Evolutionary conservation across 2,888 invertebrate genomes (phyloP).

Genomic region (Pachycephus smyrnensis): DNA sequence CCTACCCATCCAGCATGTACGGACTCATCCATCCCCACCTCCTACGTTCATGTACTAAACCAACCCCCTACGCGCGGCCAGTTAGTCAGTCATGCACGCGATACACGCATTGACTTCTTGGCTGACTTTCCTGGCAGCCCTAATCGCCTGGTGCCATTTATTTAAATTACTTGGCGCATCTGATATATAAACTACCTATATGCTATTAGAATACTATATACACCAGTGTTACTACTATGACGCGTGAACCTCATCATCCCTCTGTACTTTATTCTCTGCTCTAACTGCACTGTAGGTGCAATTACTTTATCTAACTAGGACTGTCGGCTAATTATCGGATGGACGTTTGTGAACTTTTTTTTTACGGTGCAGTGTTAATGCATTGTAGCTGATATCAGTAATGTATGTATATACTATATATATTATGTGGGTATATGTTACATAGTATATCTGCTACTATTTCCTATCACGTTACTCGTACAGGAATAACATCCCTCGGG

Average conservation of each 20-base stretch:
- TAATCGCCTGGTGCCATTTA: conserved; percentile 44
- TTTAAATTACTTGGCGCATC: conserved; percentile 51
- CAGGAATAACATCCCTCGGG: not conserved
- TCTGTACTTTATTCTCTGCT: not conserved
- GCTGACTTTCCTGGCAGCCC: conserved; percentile 24
- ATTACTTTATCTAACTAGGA: not conserved
- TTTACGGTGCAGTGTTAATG: not conserved
- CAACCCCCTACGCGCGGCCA: conserved; percentile 54
- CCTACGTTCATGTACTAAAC: conserved; percentile 12
- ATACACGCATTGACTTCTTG: conserved; percentile 58
- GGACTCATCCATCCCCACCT: conserved; percentile 26
- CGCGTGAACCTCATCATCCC: not conserved
- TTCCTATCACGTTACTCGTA: not conserved
- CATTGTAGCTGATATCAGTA: not conserved
- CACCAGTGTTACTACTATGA: not conserved
- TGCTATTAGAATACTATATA: not conserved
- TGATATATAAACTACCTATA: conserved; percentile 11
- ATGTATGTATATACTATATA: not conserved
- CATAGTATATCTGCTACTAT: not conserved
- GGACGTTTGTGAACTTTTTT: not conserved
- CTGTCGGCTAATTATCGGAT: not conserved
- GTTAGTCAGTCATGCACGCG: conserved; percentile 61
- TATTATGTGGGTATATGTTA: not conserved
- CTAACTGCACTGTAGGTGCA: not conserved
- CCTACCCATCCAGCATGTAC: conserved; percentile 25